Base-by-base conservation (phyloP, 2,888 invertebrate genomes). In the Melanotus villosus region DNA sequence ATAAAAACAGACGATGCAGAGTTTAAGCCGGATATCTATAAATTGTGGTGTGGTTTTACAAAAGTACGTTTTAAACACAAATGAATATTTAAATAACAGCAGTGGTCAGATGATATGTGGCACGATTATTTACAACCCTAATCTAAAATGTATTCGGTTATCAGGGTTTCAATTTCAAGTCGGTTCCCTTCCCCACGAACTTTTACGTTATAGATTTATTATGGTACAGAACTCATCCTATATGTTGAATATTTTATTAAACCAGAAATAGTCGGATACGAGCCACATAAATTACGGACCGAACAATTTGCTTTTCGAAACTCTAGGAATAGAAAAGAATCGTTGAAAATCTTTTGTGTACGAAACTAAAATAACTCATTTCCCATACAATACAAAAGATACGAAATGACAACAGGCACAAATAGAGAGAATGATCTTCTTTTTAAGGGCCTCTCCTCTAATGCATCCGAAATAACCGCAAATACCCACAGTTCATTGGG, bases 401-500 rank as follows among this genome's bases (percentile, higher is more conserved):
- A 30, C 18, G 38, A 14, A 47, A 26, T 32, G 60, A 60, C 16
- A 54, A 23, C n/a, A n/a, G n/a, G n/a, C n/a, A n/a, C n/a, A n/a
- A 47, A 60, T 56, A 67, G 47, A 70, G 66, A 66, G 63, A 65
- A 56, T 52, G 59, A 64, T 65, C 60, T 36, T 56, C n/a, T n/a
- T n/a, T 63, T 64, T 34, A 66, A 59, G 34, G 52, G 16, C 26
- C n/a, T n/a, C n/a, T 57, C 21, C 57, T 70, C 59, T 71, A 71
- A 68, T 65, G 71, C 50, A 65, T 68, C 62, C 57, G 65, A 57
- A 68, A 64, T 65, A 62, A 65, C 65, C 65, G 59, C 59, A 62
- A 79, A 79, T 76, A 75, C 80, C 79, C 75, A 76, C 78, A 75
- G 74, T 76, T 76, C 77, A 79, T 78, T 77, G 76, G 78, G n/a